These are phyloP conservation scores for Plebejus anna DNA, from an alignment of 2,888 invertebrate genomes.

Conservation along the genomic window DNA sequence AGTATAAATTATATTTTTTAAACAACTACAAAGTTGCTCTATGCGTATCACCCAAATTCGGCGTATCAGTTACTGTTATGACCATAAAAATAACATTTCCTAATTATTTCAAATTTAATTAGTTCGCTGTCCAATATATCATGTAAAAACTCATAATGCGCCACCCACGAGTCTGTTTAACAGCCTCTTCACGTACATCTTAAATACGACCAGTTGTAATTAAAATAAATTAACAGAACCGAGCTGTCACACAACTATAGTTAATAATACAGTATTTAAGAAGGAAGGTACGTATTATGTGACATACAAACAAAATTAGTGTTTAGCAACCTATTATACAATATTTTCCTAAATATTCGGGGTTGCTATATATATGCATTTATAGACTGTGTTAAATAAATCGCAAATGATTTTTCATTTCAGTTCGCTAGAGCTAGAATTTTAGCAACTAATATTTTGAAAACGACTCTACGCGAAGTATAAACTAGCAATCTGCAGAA, in stretches of 20 bases:
- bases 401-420: too few relatives aligned
- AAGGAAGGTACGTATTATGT: too few relatives aligned
- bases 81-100: conserved; percentile 36
- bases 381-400: too few relatives aligned
- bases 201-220: conserved; percentile 42
- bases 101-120: conserved; percentile 45
- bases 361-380: too few relatives aligned
- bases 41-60: conserved; percentile 8
- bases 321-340: too few relatives aligned
- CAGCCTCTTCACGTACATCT: conserved; percentile 27
- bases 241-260: conserved; percentile 32
- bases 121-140: conserved; percentile 43
- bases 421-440: too few relatives aligned
- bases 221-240: conserved; percentile 46
- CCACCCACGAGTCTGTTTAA: conserved; percentile 40
- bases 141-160: conserved; percentile 43
- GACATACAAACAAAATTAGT: too few relatives aligned
- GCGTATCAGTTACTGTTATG: conserved; percentile 6
- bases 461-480: neutral
- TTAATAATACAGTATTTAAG: neutral
- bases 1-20: neutral
- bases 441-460: too few relatives aligned
- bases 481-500: neutral
- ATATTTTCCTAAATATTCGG: too few relatives aligned
- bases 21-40: neutral